A percentile compares a stretch with the other conserved stretches of the same genome.
Conservation (phyloP, 1,140 invertebrate genomes). For the Neuroterus valhalla region DNA sequence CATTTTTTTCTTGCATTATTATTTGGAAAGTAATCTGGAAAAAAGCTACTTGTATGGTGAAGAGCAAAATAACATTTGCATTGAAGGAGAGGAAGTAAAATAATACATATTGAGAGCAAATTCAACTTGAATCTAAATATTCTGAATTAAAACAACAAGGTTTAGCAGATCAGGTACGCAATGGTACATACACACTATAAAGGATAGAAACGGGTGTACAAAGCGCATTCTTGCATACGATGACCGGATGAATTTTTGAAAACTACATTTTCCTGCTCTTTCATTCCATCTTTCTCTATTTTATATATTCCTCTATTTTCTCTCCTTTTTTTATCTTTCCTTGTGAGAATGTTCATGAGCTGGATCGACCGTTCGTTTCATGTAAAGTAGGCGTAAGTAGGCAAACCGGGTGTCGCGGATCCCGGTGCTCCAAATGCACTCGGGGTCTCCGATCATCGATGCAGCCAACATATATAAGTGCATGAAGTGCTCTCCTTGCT, state of each 20-base stretch:
- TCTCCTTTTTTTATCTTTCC: constrained; percentile 41
- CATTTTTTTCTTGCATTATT: too few species aligned
- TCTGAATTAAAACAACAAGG: constrained; percentile 29
- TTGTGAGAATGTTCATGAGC: constrained; percentile 58
- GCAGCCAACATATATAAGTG: constrained; percentile 51
- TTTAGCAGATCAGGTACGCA: constrained; percentile 48
- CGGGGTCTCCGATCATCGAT: constrained; percentile 35
- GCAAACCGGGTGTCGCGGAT: constrained; percentile 65
- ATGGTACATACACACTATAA: background rate
- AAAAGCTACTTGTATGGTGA: too few species aligned
- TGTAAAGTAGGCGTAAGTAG: constrained; percentile 69
- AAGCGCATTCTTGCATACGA: constrained; percentile 56
- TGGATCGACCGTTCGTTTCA: constrained; percentile 60
- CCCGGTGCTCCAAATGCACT: constrained; percentile 44
- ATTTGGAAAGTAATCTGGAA: too few species aligned
- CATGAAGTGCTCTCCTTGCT: constrained; percentile 43
- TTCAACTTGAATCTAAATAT: constrained; percentile 46
- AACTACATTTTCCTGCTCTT: constrained; percentile 47
- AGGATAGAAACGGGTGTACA: constrained; percentile 50
- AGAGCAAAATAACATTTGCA: constrained; percentile 7
- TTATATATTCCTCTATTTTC: constrained; percentile 18
- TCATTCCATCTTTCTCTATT: constrained; percentile 38
- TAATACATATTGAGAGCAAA: constrained; percentile 50
- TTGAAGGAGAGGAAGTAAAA: constrained; percentile 44
- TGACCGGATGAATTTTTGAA: constrained; percentile 54